Conservation (phyloP, 2,888 invertebrate genomes). For the Himalopsyche anomala region DNA sequence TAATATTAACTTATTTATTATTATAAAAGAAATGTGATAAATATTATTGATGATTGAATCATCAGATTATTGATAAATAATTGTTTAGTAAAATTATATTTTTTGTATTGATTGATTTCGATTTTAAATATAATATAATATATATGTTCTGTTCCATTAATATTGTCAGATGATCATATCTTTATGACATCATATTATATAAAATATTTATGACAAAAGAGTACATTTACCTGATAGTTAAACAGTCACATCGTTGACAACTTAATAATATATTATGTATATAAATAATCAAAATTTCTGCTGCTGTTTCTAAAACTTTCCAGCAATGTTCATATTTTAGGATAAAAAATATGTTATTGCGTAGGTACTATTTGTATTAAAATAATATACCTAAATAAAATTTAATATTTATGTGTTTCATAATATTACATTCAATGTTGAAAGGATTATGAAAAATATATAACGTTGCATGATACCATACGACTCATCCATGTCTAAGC, state of each 20-base stretch:
- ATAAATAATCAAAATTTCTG: conserved; percentile 18
- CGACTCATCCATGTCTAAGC: neutral
- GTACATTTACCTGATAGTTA: conserved; percentile 34
- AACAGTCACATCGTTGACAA: conserved; percentile 4
- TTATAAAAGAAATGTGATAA: conserved; percentile 27
- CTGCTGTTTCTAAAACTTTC: conserved; percentile 16
- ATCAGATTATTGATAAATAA: conserved; percentile 34
- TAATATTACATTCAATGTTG: neutral
- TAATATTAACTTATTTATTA: neutral
- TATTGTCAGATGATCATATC: neutral
- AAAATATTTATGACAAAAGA: conserved; percentile 22
- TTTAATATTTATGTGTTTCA: conserved; percentile 16
- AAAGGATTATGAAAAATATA: neutral
- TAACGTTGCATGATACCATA: neutral
- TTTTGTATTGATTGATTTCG: conserved; percentile 17
- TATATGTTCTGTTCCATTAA: neutral
- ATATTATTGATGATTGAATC: conserved; percentile 21
- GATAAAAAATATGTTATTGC: neutral
- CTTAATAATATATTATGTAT: conserved; percentile 9
- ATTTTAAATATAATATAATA: neutral
- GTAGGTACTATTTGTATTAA: neutral
- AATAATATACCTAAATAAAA: conserved; percentile 9
- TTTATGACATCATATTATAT: conserved; percentile 9
- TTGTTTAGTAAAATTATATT: conserved; percentile 21
- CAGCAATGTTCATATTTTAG: conserved; percentile 14